phyloP scores from a whole-genome alignment of 2,797 vertebrate genomes.

The Urosaurus nigricauda region DNA sequence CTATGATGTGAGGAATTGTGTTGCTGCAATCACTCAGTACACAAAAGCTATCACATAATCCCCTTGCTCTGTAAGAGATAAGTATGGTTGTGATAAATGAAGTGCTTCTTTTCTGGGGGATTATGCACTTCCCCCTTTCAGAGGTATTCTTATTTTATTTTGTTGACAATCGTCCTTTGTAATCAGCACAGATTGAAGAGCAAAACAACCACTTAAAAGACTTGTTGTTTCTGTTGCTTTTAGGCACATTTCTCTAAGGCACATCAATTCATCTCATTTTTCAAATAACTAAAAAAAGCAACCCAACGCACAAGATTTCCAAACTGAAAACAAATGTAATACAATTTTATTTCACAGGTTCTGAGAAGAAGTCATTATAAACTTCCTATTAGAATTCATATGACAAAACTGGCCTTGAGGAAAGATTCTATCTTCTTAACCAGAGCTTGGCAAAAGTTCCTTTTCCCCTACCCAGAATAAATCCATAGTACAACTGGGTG shows the following conservation, averaged over 20 bases:
- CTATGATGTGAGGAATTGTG: constrained; percentile 74
- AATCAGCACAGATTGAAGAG: constrained; percentile 70
- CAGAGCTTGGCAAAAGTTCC: no score
- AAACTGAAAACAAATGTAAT: constrained; percentile 68
- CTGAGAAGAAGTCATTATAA: constrained; percentile 74
- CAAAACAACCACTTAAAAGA: constrained; percentile 54
- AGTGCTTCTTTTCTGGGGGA: constrained; percentile 72
- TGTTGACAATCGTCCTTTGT: constrained; percentile 70
- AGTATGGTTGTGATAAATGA: constrained; percentile 73
- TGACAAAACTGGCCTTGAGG: no score
- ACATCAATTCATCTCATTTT: neutral
- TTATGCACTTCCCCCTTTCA: constrained; percentile 68
- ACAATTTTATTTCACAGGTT: constrained; percentile 68
- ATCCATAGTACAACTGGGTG: no score
- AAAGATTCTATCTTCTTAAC: no score
- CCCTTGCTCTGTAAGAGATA: constrained; percentile 68
- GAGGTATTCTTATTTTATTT: neutral
- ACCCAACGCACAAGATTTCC: constrained; percentile 58
- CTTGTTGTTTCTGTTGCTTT: constrained; percentile 22
- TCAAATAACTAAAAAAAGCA: constrained; percentile 37
- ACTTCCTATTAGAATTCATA: constrained; percentile 48
- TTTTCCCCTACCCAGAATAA: no score
- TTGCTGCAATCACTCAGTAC: constrained; percentile 69
- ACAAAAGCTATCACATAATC: constrained; percentile 76
- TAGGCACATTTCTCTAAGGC: constrained; percentile 5